Conservation (phyloP, 2,113 vertebrate genomes). For the Pterocles orientalis region DNA sequence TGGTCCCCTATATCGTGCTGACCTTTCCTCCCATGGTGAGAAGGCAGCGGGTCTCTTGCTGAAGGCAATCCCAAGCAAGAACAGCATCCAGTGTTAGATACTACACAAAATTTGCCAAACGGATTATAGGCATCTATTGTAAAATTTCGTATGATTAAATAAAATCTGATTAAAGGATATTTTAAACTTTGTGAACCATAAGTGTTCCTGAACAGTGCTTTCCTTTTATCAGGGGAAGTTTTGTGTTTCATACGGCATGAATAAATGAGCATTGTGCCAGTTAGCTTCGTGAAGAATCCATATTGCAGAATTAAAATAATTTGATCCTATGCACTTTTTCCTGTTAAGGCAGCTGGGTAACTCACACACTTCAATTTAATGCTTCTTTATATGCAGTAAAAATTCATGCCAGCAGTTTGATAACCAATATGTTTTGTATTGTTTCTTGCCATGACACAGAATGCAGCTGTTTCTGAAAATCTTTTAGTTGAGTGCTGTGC, state of each 20-base stretch:
- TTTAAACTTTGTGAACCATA: background rate
- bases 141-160: background rate
- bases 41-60: background rate
- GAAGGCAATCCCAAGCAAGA: background rate
- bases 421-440: constrained; percentile 14
- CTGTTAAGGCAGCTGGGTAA: constrained; percentile 6
- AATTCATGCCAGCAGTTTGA: background rate
- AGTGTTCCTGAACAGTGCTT: background rate
- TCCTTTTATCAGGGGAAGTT: background rate
- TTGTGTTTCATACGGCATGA: background rate
- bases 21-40: background rate
- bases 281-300: background rate
- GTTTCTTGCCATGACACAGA: background rate
- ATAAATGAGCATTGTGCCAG: background rate
- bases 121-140: background rate
- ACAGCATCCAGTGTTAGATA: background rate
- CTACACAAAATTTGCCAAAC: background rate
- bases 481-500: background rate
- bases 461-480: background rate
- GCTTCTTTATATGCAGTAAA: constrained; percentile 12
- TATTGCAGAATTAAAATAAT: background rate
- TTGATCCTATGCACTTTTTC: background rate
- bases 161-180: background rate
- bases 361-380: background rate
- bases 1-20: background rate